Evolutionary conservation across 1,140 invertebrate species (phyloP), one percentile per base, ranked within the genome.

Genomic region (Caerostris extrusa): DNA sequence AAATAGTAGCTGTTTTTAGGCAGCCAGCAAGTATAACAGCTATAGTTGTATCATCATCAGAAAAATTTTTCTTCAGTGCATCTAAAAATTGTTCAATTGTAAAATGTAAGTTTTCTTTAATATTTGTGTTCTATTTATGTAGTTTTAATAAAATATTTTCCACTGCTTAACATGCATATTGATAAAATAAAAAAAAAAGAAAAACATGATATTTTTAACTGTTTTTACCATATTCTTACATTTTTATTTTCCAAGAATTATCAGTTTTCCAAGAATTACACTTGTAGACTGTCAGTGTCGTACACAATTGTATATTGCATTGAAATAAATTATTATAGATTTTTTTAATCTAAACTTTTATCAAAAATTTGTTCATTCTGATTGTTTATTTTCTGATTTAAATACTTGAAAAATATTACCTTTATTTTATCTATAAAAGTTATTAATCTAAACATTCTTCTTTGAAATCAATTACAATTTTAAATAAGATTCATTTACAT

Each of bases 51-150:
- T 97, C 98, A 58, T 96, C 96, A 90, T 98, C 99, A 96, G 97
- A 97, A 61, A 96, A 97, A 95, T 97, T 96, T 95, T 96, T 98
- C 0, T 99, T 97, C 96, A 97, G 97, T 69, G 98, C 98, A 1
- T 98, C 98, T 83, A 99, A 99, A 96, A 98, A 98, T 96, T 97
- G 98, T 82, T 97, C 96, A 77, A 97, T 99, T 85, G 97, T 99
- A 12, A 99, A 99, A 97, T 99, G 98, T 97, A 96, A 96, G 95
- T 95, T 17, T 61, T 19, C 71, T n/a, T 86, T 58, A 50, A 55
- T 56, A 87, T 90, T 10, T 69, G 67, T 61, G 81, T 17, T n/a
- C n/a, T 82, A 77, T 2, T 58, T 53, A 82, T 53, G 19, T 19
- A 82, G 10, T 89, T 64, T 61, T 56, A 3, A 2, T 3, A 6